phyloP scores from a whole-genome alignment of 2,888 invertebrate genomes.

The Drosophila subsilvestris region DNA sequence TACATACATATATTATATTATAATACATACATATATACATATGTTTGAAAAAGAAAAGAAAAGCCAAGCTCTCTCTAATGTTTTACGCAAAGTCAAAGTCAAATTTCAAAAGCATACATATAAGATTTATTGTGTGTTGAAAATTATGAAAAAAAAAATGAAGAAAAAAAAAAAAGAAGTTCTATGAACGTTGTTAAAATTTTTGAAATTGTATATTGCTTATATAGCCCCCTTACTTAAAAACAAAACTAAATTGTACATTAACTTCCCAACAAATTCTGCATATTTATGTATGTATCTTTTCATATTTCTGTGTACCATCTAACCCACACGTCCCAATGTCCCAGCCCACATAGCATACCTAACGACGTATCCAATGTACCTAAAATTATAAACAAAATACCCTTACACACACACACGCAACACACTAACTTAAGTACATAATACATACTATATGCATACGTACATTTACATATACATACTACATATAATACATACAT shows the following conservation, averaged over 20 bases:
- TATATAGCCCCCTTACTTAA: slow-evolving; percentile 34
- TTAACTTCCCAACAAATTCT: slow-evolving; percentile 22
- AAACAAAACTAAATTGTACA: slow-evolving; percentile 29
- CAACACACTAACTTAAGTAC: slow-evolving; percentile 41
- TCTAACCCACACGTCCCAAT: slow-evolving; percentile 28
- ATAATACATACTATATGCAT: slow-evolving; percentile 33
- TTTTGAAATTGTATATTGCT: slow-evolving; percentile 55
- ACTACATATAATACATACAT: neutral
- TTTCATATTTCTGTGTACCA: slow-evolving; percentile 17
- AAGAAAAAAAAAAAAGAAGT: slow-evolving; percentile 29
- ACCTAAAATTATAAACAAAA: slow-evolving; percentile 57
- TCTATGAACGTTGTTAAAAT: slow-evolving; percentile 67
- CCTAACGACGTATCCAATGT: slow-evolving; percentile 71
- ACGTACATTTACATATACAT: slow-evolving; percentile 29
- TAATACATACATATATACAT: slow-evolving; percentile 35
- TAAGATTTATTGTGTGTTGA: slow-evolving; percentile 55
- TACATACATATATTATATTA: slow-evolving; percentile 45
- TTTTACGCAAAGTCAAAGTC: slow-evolving; percentile 61
- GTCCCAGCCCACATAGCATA: slow-evolving; percentile 44
- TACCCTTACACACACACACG: slow-evolving; percentile 34
- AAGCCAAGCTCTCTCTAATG: slow-evolving; percentile 64
- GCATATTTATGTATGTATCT: slow-evolving; percentile 14
- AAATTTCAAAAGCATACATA: slow-evolving; percentile 43
- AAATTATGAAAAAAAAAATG: slow-evolving; percentile 21
- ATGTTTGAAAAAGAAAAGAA: slow-evolving; percentile 48